Conservation (phyloP, 2,113 vertebrate species). For the Grus americana region DNA sequence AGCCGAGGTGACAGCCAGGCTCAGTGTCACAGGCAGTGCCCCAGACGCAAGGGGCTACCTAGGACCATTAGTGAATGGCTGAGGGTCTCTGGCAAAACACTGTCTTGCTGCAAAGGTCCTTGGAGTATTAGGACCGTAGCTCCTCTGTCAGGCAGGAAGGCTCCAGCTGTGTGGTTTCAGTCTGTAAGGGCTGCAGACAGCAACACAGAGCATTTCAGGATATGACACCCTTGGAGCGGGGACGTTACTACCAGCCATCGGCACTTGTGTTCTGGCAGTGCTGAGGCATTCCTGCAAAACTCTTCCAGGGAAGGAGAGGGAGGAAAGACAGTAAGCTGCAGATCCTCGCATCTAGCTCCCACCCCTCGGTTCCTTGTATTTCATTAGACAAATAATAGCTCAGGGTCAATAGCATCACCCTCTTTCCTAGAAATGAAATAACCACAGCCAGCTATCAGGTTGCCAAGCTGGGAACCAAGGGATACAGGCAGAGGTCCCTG, state of each 20-base stretch:
- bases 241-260: background rate
- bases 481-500: background rate
- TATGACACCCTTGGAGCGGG: background rate
- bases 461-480: background rate
- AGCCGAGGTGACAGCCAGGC: background rate
- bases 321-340: background rate
- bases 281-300: background rate
- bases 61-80: background rate
- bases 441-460: background rate
- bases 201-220: background rate
- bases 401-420: slow-evolving; percentile 30
- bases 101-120: background rate
- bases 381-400: slow-evolving; percentile 40
- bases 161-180: background rate
- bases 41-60: fast-evolving
- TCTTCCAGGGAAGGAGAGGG: background rate
- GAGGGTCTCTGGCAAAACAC: background rate
- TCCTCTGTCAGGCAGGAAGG: background rate
- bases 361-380: slow-evolving; percentile 15
- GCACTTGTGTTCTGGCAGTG: background rate
- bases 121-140: background rate
- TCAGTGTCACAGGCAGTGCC: background rate
- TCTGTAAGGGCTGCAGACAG: background rate
- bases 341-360: background rate
- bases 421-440: slow-evolving; percentile 56